phyloP scores from a whole-genome alignment of 2,888 invertebrate species.

The Eulithis testata region DNA sequence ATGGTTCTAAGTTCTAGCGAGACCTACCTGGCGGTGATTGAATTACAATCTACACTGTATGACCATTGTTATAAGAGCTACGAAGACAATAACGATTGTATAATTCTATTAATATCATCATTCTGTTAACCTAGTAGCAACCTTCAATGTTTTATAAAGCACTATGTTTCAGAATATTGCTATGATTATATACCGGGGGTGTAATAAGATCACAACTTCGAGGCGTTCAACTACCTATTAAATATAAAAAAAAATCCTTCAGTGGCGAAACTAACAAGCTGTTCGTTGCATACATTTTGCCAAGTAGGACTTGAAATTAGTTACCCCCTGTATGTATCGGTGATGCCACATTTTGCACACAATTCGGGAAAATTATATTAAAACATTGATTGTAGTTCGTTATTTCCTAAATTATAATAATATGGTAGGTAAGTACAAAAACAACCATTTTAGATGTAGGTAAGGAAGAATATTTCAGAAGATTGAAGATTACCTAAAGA shows the following conservation, averaged over 20 bases:
- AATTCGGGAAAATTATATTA: too few relatives aligned
- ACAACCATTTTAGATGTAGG: conserved; percentile 3
- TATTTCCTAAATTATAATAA: neutral
- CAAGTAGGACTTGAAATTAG: too few relatives aligned
- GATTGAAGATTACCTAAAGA: neutral
- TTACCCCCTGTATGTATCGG: too few relatives aligned
- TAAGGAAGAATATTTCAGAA: neutral
- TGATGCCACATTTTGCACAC: too few relatives aligned
- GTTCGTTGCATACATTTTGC: too few relatives aligned
- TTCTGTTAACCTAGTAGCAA: conserved; percentile 23
- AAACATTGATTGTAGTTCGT: neutral
- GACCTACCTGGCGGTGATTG: neutral
- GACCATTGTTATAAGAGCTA: conserved; percentile 15
- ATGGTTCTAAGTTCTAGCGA: conserved; percentile 10
- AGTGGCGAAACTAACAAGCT: too few relatives aligned
- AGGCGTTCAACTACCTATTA: too few relatives aligned
- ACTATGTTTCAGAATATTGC: conserved; percentile 17
- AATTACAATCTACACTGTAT: conserved; percentile 13
- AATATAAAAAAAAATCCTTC: too few relatives aligned
- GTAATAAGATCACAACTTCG: too few relatives aligned
- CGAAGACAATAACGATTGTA: conserved; percentile 19
- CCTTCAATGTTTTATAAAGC: conserved; percentile 24
- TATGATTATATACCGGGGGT: conserved; percentile 1
- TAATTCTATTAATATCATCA: conserved; percentile 21
- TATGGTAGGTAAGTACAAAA: neutral